phyloP scores from a whole-genome alignment of 2,797 vertebrate genomes.

The Malacoctenus gilli region DNA sequence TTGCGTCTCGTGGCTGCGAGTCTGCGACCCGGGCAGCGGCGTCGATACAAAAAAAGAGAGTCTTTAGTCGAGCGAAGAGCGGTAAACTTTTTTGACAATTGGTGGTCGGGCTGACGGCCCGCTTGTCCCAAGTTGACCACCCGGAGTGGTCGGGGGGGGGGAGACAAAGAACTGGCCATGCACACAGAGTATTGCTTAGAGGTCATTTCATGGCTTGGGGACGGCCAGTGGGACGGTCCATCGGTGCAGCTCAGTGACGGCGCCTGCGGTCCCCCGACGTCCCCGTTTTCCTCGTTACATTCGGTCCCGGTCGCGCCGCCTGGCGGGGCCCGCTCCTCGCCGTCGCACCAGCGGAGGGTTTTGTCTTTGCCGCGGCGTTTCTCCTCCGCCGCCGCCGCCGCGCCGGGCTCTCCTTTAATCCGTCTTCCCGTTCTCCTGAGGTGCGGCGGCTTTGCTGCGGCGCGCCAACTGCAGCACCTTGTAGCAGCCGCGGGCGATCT shows the following conservation, averaged over 20 bases:
- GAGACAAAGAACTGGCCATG: slow-evolving; percentile 61
- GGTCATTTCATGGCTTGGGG: slow-evolving; percentile 65
- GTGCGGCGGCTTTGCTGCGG: slow-evolving; percentile 72
- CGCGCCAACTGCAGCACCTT: slow-evolving; percentile 86
- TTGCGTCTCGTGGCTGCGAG: slow-evolving; percentile 2
- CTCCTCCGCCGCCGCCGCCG: slow-evolving; percentile 26
- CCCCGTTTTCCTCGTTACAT: slow-evolving; percentile 37
- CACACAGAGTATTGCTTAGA: slow-evolving; percentile 76
- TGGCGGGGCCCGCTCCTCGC: slow-evolving; percentile 9
- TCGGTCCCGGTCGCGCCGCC: slow-evolving; percentile 33
- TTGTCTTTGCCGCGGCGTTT: slow-evolving; percentile 11
- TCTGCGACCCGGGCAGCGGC: slow-evolving; percentile 30
- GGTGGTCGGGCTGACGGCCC: slow-evolving; percentile 52
- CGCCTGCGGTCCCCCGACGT: slow-evolving; percentile 3
- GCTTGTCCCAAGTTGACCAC: slow-evolving; percentile 45
- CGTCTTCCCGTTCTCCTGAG: slow-evolving; percentile 90
- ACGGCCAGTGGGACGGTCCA: slow-evolving; percentile 52
- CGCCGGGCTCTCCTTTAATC: slow-evolving; percentile 79
- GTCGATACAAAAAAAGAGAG: slow-evolving; percentile 37
- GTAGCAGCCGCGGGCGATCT: slow-evolving; percentile 93
- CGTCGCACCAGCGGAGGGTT: slow-evolving; percentile 16
- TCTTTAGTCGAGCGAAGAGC: slow-evolving; percentile 46
- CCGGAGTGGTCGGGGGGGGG: slow-evolving; percentile 33
- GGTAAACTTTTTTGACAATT: slow-evolving; percentile 70
- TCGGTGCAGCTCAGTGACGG: slow-evolving; percentile 41